Conservation (phyloP, 2,797 vertebrate species). For the Serranus cabrilla region DNA sequence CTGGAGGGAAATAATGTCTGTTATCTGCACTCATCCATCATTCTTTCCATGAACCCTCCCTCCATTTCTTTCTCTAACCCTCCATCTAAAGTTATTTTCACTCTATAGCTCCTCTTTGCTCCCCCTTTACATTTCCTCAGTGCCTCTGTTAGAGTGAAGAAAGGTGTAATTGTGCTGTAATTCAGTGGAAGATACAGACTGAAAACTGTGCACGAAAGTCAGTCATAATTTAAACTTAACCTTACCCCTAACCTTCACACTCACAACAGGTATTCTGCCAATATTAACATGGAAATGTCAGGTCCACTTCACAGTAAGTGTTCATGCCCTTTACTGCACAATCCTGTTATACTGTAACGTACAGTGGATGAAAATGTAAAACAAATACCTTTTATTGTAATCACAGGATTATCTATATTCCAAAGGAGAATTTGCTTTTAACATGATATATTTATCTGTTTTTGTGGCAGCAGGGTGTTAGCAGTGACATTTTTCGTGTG, state of each 20-base stretch:
- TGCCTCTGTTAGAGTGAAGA: not conserved
- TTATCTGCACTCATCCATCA: slow-evolving; percentile 56
- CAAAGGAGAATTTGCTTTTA: slow-evolving; percentile 6
- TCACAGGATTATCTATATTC: not conserved
- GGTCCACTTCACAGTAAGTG: slow-evolving; percentile 13
- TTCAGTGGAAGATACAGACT: not conserved
- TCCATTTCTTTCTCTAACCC: slow-evolving; percentile 14
- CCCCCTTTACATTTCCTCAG: not conserved
- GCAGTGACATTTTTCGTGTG: slow-evolving; percentile 4
- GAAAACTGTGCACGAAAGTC: not conserved
- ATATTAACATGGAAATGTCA: slow-evolving; percentile 19
- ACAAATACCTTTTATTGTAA: slow-evolving; percentile 5
- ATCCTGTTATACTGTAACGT: not conserved
- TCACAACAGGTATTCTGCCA: not conserved
- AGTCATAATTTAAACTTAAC: slow-evolving; percentile 1
- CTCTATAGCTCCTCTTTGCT: slow-evolving; percentile 4
- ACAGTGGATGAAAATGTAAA: slow-evolving; percentile 23
- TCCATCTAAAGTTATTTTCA: slow-evolving; percentile 19
- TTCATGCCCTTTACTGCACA: not conserved
- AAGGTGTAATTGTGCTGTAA: not conserved
- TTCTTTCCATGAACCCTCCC: slow-evolving; percentile 13
- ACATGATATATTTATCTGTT: not conserved
- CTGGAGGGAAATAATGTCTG: slow-evolving; percentile 68
- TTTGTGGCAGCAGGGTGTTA: not conserved
- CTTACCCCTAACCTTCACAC: not conserved